Conservation (phyloP, 2,888 invertebrate genomes). For the Argyra leucocephala region DNA sequence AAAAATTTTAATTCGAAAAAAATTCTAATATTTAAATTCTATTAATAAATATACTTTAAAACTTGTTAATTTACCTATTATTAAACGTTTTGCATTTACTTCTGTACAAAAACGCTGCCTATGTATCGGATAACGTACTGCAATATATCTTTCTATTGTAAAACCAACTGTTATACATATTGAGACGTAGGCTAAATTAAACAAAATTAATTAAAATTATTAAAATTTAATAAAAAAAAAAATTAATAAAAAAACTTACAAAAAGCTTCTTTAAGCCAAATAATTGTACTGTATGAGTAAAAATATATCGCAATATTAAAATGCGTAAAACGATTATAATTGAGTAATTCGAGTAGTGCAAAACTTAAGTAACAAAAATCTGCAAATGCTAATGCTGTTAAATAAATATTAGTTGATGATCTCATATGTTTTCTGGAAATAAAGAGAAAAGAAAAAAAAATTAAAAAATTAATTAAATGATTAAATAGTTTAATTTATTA, state of each 20-base stretch:
- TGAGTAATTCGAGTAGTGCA: background rate
- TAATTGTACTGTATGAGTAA: background rate
- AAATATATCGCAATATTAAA: background rate
- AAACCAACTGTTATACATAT: slow-evolving; percentile 60
- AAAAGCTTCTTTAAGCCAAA: slow-evolving; percentile 1
- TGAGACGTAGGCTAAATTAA: slow-evolving; percentile 47
- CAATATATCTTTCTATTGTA: slow-evolving; percentile 58
- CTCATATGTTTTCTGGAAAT: slow-evolving; percentile 26
- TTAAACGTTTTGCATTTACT: slow-evolving; percentile 51
- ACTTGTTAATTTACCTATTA: slow-evolving; percentile 39
- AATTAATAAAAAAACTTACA: background rate
- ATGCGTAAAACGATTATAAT: background rate
- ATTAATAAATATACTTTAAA: no score
- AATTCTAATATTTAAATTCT: no score
- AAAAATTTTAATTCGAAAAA: no score
- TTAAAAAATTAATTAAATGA: background rate
- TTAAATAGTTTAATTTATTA: no score
- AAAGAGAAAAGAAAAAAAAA: background rate
- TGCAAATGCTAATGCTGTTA: slow-evolving; percentile 55
- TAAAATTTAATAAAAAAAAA: slow-evolving; percentile 7
- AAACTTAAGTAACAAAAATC: slow-evolving; percentile 51
- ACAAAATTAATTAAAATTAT: slow-evolving; percentile 16
- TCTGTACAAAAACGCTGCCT: slow-evolving; percentile 56
- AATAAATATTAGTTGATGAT: slow-evolving; percentile 56
- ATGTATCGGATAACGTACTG: slow-evolving; percentile 56